A percentile compares a stretch with the other conserved stretches of the same genome.
These are phyloP conservation scores for Cephus pulcher DNA, from an alignment of 2,888 invertebrate genomes.

Conservation along the genomic window DNA sequence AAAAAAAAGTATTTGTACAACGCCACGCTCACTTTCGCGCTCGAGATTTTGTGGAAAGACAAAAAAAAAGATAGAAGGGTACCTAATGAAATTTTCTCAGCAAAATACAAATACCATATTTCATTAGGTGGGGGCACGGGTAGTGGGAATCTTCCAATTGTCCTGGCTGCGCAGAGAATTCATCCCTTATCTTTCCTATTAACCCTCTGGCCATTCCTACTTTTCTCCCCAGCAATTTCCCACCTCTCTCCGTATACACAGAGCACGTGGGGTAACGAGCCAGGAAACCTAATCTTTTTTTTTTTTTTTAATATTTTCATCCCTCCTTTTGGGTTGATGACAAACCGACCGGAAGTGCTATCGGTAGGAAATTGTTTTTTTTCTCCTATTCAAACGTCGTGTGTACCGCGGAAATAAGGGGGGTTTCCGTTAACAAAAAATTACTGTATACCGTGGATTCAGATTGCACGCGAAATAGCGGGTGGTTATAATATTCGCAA, in stretches of 20 bases:
- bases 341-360: not conserved
- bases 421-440: not conserved
- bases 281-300: not conserved
- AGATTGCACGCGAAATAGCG: not conserved
- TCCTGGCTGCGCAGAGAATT: not conserved
- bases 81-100: not conserved
- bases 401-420: not conserved
- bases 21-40: not conserved
- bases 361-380: not conserved
- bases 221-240: not conserved
- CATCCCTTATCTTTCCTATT: not conserved
- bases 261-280: not conserved
- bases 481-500: not conserved
- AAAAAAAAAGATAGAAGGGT: not conserved
- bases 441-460: not conserved
- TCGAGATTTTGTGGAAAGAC: not conserved
- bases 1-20: not conserved
- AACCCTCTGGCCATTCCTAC: not conserved
- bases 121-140: not conserved
- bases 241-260: not conserved
- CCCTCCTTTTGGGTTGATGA: not conserved
- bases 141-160: not conserved
- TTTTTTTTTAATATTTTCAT: not conserved
- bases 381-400: not conserved
- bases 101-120: not conserved